Percentiles rank a stretch among this genome's conserved stretches.
These are phyloP conservation scores for Nineta flava DNA, from an alignment of 2,888 invertebrate species.

Conservation along the genomic window DNA sequence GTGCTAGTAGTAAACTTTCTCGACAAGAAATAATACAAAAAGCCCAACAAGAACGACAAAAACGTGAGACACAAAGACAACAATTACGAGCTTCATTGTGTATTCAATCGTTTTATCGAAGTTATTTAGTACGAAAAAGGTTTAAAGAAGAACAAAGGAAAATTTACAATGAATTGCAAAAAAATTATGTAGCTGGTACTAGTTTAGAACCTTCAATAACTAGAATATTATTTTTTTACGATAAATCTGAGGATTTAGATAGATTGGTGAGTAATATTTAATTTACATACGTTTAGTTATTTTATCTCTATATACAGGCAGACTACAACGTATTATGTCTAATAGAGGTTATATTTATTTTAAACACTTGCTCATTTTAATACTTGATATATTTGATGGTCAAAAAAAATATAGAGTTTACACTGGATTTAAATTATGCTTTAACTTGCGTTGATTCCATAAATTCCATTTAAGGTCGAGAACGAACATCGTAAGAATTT, in stretches of 20 bases:
- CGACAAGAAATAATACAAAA: slow-evolving; percentile 58
- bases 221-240: slow-evolving; percentile 64
- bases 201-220: slow-evolving; percentile 40
- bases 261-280: slow-evolving; percentile 36
- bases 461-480: too few species aligned
- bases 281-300: not conserved
- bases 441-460: too few species aligned
- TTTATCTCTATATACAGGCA: not conserved
- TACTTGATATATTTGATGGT: too few species aligned
- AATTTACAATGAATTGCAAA: slow-evolving; percentile 49
- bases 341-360: too few species aligned
- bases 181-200: slow-evolving; percentile 28
- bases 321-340: too few species aligned
- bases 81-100: slow-evolving; percentile 60
- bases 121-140: slow-evolving; percentile 52
- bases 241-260: slow-evolving; percentile 44
- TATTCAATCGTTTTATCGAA: slow-evolving; percentile 67
- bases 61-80: slow-evolving; percentile 66
- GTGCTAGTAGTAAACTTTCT: slow-evolving; percentile 60
- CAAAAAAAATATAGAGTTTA: too few species aligned
- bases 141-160: slow-evolving; percentile 47
- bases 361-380: too few species aligned
- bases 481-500: too few species aligned
- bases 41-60: slow-evolving; percentile 71
- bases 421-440: too few species aligned